These are phyloP conservation scores for Zaprionus africanus DNA, from an alignment of 1,140 invertebrate species.

Conservation along the genomic window DNA sequence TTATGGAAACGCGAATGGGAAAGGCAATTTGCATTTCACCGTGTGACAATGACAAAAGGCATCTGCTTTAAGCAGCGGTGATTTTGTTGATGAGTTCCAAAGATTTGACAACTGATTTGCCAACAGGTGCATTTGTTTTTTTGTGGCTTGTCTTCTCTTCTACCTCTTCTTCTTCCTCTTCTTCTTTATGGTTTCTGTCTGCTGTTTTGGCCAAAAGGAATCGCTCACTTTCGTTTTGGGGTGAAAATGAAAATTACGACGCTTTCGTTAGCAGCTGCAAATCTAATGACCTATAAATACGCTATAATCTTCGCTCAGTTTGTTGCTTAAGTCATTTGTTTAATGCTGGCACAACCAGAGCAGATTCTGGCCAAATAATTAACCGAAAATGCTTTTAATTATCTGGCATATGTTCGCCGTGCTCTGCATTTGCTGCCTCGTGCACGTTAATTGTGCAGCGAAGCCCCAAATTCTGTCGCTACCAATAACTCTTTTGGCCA, in stretches of 20 bases:
- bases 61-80: slow-evolving; percentile 62
- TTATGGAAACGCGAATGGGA: slow-evolving; percentile 44
- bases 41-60: slow-evolving; percentile 59
- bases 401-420: slow-evolving; percentile 19
- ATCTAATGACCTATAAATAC: slow-evolving; percentile 30
- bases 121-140: slow-evolving; percentile 63
- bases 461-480: slow-evolving; percentile 19
- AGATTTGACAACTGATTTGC: slow-evolving; percentile 53
- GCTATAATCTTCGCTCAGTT: slow-evolving; percentile 41
- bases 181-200: slow-evolving; percentile 27
- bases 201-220: slow-evolving; percentile 37
- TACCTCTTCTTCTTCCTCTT: slow-evolving; percentile 31
- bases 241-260: slow-evolving; percentile 66
- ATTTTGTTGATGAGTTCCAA: slow-evolving; percentile 57
- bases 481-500: slow-evolving; percentile 53
- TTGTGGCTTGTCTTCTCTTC: not conserved
- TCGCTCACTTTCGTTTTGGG: slow-evolving; percentile 57
- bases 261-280: slow-evolving; percentile 66
- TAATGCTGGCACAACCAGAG: slow-evolving; percentile 15
- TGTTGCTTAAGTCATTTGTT: slow-evolving; percentile 69
- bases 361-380: slow-evolving; percentile 37
- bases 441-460: slow-evolving; percentile 30
- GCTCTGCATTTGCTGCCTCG: not conserved
- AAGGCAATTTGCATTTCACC: slow-evolving; percentile 79
- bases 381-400: slow-evolving; percentile 62